Evolutionary conservation across 2,888 invertebrate genomes (phyloP), one percentile per base, ranked within the genome.

Genomic region (Alloscopus bannaensis): DNA sequence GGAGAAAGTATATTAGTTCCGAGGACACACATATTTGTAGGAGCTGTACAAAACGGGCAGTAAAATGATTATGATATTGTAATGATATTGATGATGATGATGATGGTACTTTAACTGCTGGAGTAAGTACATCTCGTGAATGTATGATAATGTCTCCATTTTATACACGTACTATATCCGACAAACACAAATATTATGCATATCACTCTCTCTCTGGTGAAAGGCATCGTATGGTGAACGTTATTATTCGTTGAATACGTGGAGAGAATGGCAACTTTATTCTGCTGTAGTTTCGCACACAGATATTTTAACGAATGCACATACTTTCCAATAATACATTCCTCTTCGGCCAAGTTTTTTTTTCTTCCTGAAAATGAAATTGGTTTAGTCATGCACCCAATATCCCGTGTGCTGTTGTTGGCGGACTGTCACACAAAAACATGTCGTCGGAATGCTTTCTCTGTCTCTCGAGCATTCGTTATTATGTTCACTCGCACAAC

Each of bases 331-430:
- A 36, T 36, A 36, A 6, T 36, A 13, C 6, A 36, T 36, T 8
- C 45, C 45, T 16, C n/a, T n/a, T 45, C 3, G n/a, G 13, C 36
- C 36, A 6, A 8, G 36, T 45, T 45, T n/a, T 45, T n/a, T 4
- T 45, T 18, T 45, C n/a, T 16, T n/a, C 13, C 13, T n/a, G 8
- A 11, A 45, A 4, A 45, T n/a, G 18, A 45, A 45, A 11, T 45
- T 16, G 45, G 45, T 45, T 45, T 45, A 45, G 45, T 45, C 45
- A 45, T 45, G 45, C 45, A 45, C 45, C 18, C n/a, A n/a, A n/a
- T 11, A 4, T 13, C 13, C n/a, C 13, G 3, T 45, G 45, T 45
- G 45, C 13, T 18, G 18, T 16, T 45, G 45, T 11, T 18, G 45
- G 3, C 18, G n/a, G n/a, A n/a, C n/a, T n/a, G n/a, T n/a, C n/a